Conservation (phyloP, 2,113 vertebrate species). For the Micromys minutus region DNA sequence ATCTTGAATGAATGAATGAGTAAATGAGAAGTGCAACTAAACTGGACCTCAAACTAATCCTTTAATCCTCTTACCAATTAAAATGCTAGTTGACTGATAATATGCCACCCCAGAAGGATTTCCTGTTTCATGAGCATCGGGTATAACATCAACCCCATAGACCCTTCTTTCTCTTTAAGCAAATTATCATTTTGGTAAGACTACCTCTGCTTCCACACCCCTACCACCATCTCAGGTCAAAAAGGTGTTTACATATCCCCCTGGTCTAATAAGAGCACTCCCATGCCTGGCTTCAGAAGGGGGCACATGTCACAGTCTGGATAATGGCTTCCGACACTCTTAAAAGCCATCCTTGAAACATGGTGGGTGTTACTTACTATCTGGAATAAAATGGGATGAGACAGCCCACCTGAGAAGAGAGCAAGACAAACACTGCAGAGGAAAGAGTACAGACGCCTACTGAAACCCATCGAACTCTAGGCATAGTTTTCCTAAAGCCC, state of each 20-base stretch:
- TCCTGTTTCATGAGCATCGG: not conserved
- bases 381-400: not conserved
- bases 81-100: not conserved
- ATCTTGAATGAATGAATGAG: not conserved
- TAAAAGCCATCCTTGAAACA: slow-evolving; percentile 3
- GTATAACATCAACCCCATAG: not conserved
- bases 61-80: not conserved
- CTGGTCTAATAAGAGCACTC: not conserved
- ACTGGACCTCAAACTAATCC: not conserved
- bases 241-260: not conserved
- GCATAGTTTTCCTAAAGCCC: slow-evolving; percentile 1
- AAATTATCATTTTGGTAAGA: not conserved
- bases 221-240: not conserved
- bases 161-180: not conserved
- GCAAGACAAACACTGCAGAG: not conserved
- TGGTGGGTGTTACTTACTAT: not conserved
- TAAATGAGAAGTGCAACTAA: not conserved
- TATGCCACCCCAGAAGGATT: not conserved
- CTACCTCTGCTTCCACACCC: not conserved
- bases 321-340: not conserved
- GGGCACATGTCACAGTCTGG: not conserved
- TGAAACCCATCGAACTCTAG: not conserved
- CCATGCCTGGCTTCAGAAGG: not conserved
- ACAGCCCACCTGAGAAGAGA: not conserved
- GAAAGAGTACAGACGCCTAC: not conserved